Percentiles rank a stretch among this genome's conserved stretches.
phyloP scores from a whole-genome alignment of 2,888 invertebrate species.

The Eristalis pertinax region DNA sequence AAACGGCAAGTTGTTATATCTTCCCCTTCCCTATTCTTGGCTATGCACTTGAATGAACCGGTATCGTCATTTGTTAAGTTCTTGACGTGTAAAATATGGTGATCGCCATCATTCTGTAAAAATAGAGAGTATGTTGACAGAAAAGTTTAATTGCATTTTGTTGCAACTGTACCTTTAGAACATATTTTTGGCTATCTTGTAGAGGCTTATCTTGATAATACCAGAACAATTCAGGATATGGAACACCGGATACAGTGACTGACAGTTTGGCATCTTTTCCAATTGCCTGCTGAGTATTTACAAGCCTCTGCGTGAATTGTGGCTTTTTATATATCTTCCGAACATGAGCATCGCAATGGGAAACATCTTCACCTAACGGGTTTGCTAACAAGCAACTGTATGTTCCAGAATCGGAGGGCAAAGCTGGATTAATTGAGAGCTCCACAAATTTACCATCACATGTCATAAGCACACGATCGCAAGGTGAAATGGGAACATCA shows the following conservation, averaged over 20 bases:
- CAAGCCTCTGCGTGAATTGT: constrained; percentile 87
- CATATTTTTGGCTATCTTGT: constrained; percentile 87
- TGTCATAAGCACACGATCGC: constrained; percentile 87
- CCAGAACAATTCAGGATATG: constrained; percentile 93
- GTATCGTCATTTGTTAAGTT: constrained; percentile 87
- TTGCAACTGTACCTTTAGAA: constrained; percentile 82
- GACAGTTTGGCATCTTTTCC: constrained; percentile 91
- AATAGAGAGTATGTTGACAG: not conserved
- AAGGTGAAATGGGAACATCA: constrained; percentile 85
- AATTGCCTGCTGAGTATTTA: constrained; percentile 85
- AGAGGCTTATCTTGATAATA: constrained; percentile 91
- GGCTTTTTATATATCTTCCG: constrained; percentile 92
- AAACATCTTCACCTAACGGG: constrained; percentile 88
- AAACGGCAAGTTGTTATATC: constrained; percentile 88
- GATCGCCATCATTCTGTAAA: constrained; percentile 88
- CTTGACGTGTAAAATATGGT: constrained; percentile 88
- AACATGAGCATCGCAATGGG: constrained; percentile 87
- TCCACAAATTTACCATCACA: constrained; percentile 93
- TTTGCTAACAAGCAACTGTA: constrained; percentile 90
- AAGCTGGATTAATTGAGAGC: constrained; percentile 87
- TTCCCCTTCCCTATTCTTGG: constrained; percentile 90
- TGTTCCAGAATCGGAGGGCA: constrained; percentile 88
- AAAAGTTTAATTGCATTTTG: not conserved
- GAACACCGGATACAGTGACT: constrained; percentile 90
- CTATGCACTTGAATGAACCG: constrained; percentile 89